Base-by-base conservation (phyloP, 2,888 invertebrate species). In the Phyllotreta striolata region DNA sequence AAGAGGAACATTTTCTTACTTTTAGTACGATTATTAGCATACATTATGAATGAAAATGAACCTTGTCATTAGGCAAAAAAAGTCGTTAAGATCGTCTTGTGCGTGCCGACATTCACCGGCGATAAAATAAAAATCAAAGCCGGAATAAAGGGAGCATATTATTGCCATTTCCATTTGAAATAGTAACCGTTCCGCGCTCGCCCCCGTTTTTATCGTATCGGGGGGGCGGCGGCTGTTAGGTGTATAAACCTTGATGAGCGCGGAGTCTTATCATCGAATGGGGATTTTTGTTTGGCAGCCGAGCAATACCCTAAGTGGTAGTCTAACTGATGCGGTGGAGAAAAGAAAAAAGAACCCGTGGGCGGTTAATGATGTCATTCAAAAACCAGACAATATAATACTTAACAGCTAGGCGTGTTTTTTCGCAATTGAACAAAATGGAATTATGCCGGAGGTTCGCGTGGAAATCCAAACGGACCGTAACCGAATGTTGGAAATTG, bases 331-430 rank as follows among this genome's bases (percentile, higher is more conserved):
- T 34, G 14, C 24, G 10, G 34, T 9, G 34, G 47, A 47, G 58
- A 49, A 58, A 58, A 56, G 55, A 44, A 56, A 62, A 63, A 49
- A 57, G 55, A 61, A 61, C 54, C 55, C 52, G 57, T 63, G 57
- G 62, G 62, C 57, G 57, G 62, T 63, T 63, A 63, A 63, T 63
- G 62, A 63, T 63, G 62, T 57, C 49, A 63, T 63, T 63, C 62
- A 63, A 63, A 63, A 63, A 63, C 62, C 62, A 63, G 57, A 63
- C 62, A 63, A 63, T 57, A 57, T 63, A 51, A 63, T 63, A 57
- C 57, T 51, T 47, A 47, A 34, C 47, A 58, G 58, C 58, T 63
- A 52, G 57, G 57, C 62, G 57, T 63, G 62, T 63, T 63, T 63
- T 57, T 63, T 63, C 51, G 62, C 57, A 63, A 63, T 63, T 52